A percentile compares a stretch with the other conserved stretches of the same genome.
These are phyloP conservation scores for Microplitis mediator DNA, from an alignment of 1,140 invertebrate genomes.

Conservation along the genomic window DNA sequence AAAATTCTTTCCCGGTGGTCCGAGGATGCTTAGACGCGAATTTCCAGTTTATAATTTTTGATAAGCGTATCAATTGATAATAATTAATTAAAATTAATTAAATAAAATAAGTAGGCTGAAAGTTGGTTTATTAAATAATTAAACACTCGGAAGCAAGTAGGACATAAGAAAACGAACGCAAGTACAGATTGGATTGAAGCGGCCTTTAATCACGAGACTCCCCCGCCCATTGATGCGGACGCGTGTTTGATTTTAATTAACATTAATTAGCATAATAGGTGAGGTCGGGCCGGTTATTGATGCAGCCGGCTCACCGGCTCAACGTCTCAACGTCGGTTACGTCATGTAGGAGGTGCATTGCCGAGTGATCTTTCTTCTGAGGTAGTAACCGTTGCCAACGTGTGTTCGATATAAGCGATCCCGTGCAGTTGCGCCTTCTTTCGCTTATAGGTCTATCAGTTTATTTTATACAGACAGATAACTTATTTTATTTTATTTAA, in stretches of 20 bases:
- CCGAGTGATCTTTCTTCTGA: slow-evolving; percentile 21
- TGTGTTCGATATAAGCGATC: too few relatives aligned
- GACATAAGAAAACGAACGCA: background rate
- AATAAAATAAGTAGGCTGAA: too few relatives aligned
- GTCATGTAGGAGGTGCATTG: slow-evolving; percentile 8
- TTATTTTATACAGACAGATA: background rate
- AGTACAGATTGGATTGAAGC: background rate
- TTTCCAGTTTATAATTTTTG: too few relatives aligned
- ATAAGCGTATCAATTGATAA: too few relatives aligned
- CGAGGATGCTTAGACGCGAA: background rate
- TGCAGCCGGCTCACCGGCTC: slow-evolving; percentile 16
- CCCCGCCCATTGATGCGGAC: slow-evolving; percentile 2
- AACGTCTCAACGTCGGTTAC: background rate
- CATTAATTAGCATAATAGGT: slow-evolving; percentile 55
- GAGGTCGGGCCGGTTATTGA: slow-evolving; percentile 29
- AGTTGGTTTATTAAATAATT: too few relatives aligned
- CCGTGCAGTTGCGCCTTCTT: background rate
- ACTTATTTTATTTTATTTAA: too few relatives aligned
- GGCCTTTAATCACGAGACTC: slow-evolving; percentile 16
- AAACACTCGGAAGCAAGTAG: too few relatives aligned
- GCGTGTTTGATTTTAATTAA: slow-evolving; percentile 54
- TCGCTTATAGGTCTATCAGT: slow-evolving; percentile 2
- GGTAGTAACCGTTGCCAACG: too few relatives aligned
- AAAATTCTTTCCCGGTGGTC: slow-evolving; percentile 1
- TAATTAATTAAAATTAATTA: too few relatives aligned